Evolutionary conservation across 2,888 invertebrate species (phyloP).

Genomic region (Escarpia spicata): DNA sequence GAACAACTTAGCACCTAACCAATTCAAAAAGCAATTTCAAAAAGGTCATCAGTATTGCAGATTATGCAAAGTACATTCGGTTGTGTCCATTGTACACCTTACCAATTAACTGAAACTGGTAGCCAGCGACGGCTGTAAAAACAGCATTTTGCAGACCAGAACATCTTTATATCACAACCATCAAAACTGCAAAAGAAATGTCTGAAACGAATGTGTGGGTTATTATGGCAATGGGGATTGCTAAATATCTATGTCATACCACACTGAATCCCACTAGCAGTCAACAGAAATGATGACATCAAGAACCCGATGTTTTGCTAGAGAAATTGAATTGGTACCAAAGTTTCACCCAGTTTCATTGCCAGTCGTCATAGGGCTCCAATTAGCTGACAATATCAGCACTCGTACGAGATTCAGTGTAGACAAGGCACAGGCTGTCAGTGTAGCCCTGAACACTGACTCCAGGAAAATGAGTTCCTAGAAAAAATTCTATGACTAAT

Average conservation of each 20-base stretch:
- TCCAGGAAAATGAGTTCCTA: not conserved
- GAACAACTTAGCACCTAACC: conserved; percentile 1
- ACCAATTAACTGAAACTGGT: not conserved
- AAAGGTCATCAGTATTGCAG: not conserved
- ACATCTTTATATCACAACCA: not conserved
- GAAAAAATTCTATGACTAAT: not conserved
- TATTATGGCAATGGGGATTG: not conserved
- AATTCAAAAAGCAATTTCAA: not conserved
- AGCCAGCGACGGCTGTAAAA: not conserved
- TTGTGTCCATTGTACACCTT: not conserved
- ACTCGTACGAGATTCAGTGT: not conserved
- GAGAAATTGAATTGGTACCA: not conserved
- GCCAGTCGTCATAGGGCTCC: not conserved
- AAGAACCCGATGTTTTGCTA: not conserved
- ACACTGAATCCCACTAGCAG: not conserved
- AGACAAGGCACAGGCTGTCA: not conserved
- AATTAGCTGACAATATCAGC: not conserved
- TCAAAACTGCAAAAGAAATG: not conserved
- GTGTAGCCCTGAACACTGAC: not conserved
- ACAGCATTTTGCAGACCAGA: not conserved
- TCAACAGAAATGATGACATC: not conserved
- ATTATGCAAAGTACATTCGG: too few species aligned
- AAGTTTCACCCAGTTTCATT: not conserved
- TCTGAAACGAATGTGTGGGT: not conserved
- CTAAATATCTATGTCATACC: not conserved